phyloP scores from a whole-genome alignment of 2,113 vertebrate species.

The Hystrix cristata region DNA sequence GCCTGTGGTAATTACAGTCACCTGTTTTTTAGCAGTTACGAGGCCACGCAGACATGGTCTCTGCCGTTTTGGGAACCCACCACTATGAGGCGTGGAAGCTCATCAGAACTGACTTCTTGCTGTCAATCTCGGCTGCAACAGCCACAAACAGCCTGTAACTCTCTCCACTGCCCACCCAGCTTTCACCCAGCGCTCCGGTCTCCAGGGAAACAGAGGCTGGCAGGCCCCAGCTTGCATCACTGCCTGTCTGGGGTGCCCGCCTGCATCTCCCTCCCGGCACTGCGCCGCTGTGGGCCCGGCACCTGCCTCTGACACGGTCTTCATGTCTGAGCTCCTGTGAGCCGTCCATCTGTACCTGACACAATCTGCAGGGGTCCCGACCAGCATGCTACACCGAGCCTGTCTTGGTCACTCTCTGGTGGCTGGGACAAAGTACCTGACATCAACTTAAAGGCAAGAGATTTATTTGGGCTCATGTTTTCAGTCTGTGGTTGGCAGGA shows the following conservation, averaged over 20 bases:
- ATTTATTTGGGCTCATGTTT: background rate
- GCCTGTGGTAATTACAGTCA: background rate
- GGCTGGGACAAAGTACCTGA: background rate
- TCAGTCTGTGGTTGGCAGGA: background rate
- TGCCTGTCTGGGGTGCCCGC: too few relatives aligned
- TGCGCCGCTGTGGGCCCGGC: background rate
- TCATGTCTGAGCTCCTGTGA: background rate
- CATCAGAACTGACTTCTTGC: background rate
- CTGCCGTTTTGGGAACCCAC: too few relatives aligned
- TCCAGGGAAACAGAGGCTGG: background rate
- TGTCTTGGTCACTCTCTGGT: background rate
- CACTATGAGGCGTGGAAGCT: background rate
- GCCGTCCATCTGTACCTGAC: background rate
- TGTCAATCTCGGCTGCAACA: background rate
- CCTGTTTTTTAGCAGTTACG: background rate
- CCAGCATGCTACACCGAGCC: background rate
- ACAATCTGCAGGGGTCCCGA: background rate
- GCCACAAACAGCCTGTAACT: background rate
- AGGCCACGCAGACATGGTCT: background rate
- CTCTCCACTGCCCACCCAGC: too few relatives aligned
- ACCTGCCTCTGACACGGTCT: background rate
- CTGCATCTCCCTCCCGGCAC: background rate
- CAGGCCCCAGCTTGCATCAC: background rate
- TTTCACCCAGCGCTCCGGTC: background rate
- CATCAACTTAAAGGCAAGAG: background rate